A percentile compares a stretch with the other conserved stretches of the same genome.
Evolutionary conservation across 53 echinoderm and acorn worm species (phyloP).

Genomic region (Zoroaster sp.): DNA sequence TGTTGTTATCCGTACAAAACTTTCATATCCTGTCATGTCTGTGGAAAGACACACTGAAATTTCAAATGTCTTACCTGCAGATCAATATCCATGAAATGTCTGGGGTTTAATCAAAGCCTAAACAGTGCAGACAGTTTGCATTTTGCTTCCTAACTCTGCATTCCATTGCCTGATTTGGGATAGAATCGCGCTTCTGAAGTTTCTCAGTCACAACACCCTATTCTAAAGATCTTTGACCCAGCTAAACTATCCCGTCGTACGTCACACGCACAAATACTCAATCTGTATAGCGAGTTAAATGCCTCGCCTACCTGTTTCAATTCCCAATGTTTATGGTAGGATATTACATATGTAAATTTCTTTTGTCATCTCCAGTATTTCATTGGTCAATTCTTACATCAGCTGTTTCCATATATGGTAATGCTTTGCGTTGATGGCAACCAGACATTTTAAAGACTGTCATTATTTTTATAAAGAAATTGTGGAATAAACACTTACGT

Average conservation of each 20-base stretch:
- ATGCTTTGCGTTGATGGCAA: neutral
- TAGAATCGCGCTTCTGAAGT: neutral
- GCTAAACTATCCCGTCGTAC: neutral
- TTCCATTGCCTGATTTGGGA: neutral
- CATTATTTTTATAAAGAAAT: neutral
- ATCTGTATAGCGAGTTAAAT: slow-evolving; percentile 32
- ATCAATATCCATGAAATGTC: neutral
- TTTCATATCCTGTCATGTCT: neutral
- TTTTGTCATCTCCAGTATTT: slow-evolving; percentile 8
- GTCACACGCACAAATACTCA: slow-evolving; percentile 32
- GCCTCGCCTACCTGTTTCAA: slow-evolving; percentile 60
- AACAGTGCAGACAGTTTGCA: neutral
- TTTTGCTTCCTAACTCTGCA: neutral
- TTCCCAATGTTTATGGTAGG: slow-evolving; percentile 56
- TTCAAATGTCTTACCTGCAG: neutral
- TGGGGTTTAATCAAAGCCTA: neutral
- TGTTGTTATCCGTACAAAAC: too few relatives aligned
- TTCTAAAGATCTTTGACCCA: neutral
- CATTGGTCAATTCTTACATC: slow-evolving; percentile 10
- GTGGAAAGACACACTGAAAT: neutral
- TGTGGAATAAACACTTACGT: neutral
- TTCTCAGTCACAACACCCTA: slow-evolving; percentile 9
- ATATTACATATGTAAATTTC: slow-evolving; percentile 54
- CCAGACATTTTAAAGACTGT: neutral
- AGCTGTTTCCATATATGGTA: slow-evolving; percentile 37